Evolutionary conservation across 2,888 invertebrate species (phyloP).

Genomic region (Noctua comes): DNA sequence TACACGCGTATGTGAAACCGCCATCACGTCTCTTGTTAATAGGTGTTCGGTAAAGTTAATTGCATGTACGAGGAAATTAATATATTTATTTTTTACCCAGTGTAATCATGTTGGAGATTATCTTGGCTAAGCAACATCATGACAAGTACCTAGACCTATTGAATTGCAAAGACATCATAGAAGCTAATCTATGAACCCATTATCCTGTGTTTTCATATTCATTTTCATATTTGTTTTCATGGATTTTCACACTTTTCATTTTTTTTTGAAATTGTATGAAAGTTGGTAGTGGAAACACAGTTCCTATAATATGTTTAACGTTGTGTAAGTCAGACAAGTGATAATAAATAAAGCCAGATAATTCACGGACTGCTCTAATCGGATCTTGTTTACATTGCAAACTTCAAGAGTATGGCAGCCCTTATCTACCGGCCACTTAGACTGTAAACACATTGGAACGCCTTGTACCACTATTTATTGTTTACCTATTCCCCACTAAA

Average conservation of each 20-base stretch:
- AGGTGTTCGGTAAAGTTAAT: slow-evolving; percentile 41
- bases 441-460: slow-evolving; percentile 83
- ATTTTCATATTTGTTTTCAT: neutral
- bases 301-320: slow-evolving; percentile 38
- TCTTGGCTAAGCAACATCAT: slow-evolving; percentile 13
- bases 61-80: slow-evolving; percentile 46
- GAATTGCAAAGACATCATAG: slow-evolving; percentile 24
- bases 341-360: slow-evolving; percentile 85
- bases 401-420: slow-evolving; percentile 69
- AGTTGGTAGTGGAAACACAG: neutral
- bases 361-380: slow-evolving; percentile 84
- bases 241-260: neutral
- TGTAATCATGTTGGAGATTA: slow-evolving; percentile 5
- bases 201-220: neutral
- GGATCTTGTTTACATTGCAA: slow-evolving; percentile 86
- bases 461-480: slow-evolving; percentile 84
- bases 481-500: slow-evolving; percentile 82
- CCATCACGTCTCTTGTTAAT: slow-evolving; percentile 32
- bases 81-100: slow-evolving; percentile 38
- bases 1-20: slow-evolving; percentile 50
- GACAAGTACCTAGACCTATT: neutral
- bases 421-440: slow-evolving; percentile 81
- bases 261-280: neutral
- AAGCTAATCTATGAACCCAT: slow-evolving; percentile 12
- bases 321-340: slow-evolving; percentile 79